Evolutionary conservation across 2,888 invertebrate species (phyloP), one percentile per base, ranked within the genome.

Genomic region (Lordiphosa andalusiaca): DNA sequence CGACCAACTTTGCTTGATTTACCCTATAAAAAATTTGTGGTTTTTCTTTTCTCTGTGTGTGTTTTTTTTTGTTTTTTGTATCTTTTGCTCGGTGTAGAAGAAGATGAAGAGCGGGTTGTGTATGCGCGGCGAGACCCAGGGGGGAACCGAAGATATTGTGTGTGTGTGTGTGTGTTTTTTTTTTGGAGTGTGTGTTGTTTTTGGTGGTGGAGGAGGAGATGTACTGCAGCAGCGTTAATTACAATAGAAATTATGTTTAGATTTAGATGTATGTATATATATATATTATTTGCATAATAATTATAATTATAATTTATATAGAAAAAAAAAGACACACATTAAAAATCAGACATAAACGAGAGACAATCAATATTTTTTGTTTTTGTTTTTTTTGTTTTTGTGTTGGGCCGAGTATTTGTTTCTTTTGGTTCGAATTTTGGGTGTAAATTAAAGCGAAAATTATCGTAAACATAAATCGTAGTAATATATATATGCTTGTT

Each of bases 161-260:
- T 44, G 44, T 62, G 71, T 49, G 57, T 73, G 66, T 50, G 39
- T 57, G 40, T 55, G 57, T 54, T 16, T 16, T 16, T 16, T 16
- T 16, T 16, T 16, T 16, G 58, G 63, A 57, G 33, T 47, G 39
- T 37, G 56, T 51, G 40, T 41, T 57, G 62, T 62, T 1, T 16
- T 16, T 19, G 42, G 50, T 49, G 48, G 30, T 69, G 53, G 51
- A 21, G 21, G 23, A 23, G 23, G 23, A 23, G 23, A 25, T 25
- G 53, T 62, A 47, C 53, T 69, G 57, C 64, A 67, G 78, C 72
- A 82, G 74, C 84, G 57, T 77, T 82, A 84, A 77, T 81, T 78
- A 81, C 81, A 81, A 51, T 84, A 70, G 60, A 69, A 77, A 78
- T 75, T 57, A 73, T 83, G 67, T 65, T 66, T 70, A 62, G 36